phyloP scores from a whole-genome alignment of 2,797 vertebrate genomes.

The Paratrypauchen microcephalus region DNA sequence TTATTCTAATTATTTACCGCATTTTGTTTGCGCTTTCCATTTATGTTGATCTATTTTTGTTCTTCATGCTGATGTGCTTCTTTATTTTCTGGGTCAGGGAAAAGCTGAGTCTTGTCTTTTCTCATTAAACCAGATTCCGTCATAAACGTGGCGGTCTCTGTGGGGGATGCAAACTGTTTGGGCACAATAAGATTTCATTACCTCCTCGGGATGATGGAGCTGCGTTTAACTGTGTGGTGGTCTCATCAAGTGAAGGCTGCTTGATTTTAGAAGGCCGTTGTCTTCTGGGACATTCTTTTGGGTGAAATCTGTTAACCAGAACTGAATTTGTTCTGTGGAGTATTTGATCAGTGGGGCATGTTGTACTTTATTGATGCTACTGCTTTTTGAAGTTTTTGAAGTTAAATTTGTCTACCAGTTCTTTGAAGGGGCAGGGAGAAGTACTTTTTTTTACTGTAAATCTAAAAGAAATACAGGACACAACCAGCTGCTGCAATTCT shows the following conservation, averaged over 20 bases:
- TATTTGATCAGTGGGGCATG: background rate
- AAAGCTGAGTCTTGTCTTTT: constrained; percentile 60
- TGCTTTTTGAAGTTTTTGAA: background rate
- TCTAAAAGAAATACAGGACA: background rate
- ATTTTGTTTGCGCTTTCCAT: constrained; percentile 52
- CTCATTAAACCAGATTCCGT: constrained; percentile 48
- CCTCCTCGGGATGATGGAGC: background rate
- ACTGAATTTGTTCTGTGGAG: background rate
- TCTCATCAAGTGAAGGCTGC: background rate
- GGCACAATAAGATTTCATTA: constrained; percentile 23
- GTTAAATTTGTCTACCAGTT: background rate
- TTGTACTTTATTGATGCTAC: background rate
- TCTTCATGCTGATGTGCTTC: constrained; percentile 42
- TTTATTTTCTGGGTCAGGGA: constrained; percentile 66
- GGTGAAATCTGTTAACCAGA: background rate
- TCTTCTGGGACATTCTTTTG: background rate
- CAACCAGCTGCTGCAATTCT: background rate
- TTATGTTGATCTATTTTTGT: constrained; percentile 47
- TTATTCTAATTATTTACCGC: constrained; percentile 60
- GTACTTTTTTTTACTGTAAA: background rate
- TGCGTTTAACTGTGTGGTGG: background rate
- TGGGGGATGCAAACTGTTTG: constrained; percentile 18
- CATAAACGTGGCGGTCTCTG: constrained; percentile 20
- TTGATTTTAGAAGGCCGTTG: background rate
- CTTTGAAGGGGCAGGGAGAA: background rate